A percentile compares a stretch with the other conserved stretches of the same genome.
Conservation (phyloP, 1,140 invertebrate species). For the Ips typographus region DNA sequence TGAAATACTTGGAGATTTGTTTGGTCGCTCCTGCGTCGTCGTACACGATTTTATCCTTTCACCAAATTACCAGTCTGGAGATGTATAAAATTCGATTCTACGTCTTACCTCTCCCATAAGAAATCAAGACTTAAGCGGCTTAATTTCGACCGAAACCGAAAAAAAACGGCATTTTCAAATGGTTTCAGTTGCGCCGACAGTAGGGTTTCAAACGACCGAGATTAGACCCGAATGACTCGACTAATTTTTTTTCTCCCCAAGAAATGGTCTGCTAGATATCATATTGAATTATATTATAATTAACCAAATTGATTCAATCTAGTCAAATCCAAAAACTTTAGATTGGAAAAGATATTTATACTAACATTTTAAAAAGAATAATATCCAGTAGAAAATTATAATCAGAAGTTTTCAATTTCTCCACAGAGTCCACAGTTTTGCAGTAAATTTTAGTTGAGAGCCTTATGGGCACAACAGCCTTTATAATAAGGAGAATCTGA, state of each 20-base stretch:
- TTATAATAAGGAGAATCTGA: no score
- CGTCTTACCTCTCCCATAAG: not conserved
- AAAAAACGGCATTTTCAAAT: not conserved
- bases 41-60: conserved; percentile 27
- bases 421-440: no score
- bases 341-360: no score
- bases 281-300: no score
- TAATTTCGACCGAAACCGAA: conserved; percentile 3
- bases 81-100: conserved; percentile 23
- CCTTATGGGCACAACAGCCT: no score
- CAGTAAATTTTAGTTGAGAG: no score
- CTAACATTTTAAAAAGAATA: no score
- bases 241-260: not conserved
- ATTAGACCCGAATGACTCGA: conserved; percentile 7
- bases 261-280: no score
- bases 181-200: not conserved
- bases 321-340: no score
- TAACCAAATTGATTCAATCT: no score
- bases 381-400: no score
- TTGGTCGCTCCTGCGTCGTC: conserved; percentile 12
- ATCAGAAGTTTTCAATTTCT: not conserved
- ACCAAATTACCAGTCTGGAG: conserved; percentile 19
- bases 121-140: conserved; percentile 2
- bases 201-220: not conserved
- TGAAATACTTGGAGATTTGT: conserved; percentile 26